Evolutionary conservation across 2,797 vertebrate species (phyloP).

Genomic region (Sarcoramphus papa): DNA sequence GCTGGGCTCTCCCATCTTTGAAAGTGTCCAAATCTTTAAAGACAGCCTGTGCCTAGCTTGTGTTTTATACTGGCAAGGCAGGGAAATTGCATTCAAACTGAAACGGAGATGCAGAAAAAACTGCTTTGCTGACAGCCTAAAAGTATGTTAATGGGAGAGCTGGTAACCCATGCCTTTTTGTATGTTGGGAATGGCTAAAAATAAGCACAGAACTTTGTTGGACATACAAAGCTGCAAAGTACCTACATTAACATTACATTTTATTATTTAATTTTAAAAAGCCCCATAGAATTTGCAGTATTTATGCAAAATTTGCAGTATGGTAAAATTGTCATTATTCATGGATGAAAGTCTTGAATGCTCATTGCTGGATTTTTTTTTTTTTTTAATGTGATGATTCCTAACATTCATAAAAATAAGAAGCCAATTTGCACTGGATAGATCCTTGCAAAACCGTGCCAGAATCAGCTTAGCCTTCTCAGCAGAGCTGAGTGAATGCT

Average conservation of each 20-base stretch:
- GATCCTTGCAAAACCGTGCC: not conserved
- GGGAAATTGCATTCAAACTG: not conserved
- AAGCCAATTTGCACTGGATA: not conserved
- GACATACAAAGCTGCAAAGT: not conserved
- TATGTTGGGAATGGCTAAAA: not conserved
- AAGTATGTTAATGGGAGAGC: not conserved
- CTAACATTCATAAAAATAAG: not conserved
- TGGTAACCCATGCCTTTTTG: not conserved
- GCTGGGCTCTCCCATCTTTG: not conserved
- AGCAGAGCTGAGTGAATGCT: not conserved
- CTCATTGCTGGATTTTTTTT: not conserved
- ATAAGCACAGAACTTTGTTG: not conserved
- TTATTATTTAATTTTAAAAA: not conserved
- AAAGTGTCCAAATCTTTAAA: not conserved
- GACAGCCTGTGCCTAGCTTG: not conserved
- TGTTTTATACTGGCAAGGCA: not conserved
- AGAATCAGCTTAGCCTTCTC: not conserved
- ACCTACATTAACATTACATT: not conserved
- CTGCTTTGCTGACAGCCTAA: not conserved
- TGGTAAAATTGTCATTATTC: not conserved
- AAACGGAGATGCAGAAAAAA: not conserved
- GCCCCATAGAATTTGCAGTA: not conserved
- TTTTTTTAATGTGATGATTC: not conserved
- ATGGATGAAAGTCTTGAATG: not conserved
- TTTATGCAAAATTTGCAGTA: not conserved